These are phyloP conservation scores for Brachycybe producta DNA, from an alignment of 2,888 invertebrate genomes.

Conservation along the genomic window DNA sequence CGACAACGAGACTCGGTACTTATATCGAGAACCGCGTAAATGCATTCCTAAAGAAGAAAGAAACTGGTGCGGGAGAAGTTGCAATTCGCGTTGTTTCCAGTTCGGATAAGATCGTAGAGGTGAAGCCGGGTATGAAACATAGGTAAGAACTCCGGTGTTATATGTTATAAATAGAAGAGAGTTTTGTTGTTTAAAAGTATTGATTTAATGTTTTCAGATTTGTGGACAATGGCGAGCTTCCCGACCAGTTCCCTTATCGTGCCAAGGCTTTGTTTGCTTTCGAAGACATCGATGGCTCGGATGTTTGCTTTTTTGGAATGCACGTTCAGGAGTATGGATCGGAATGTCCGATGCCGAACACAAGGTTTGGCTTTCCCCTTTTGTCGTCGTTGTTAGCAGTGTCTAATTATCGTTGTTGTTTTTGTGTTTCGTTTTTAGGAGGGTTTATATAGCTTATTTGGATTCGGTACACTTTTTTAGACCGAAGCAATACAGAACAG, in stretches of 20 bases:
- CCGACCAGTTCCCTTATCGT: constrained; percentile 85
- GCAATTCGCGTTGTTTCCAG: constrained; percentile 95
- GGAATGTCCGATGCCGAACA: constrained; percentile 87
- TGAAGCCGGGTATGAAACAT: constrained; percentile 92
- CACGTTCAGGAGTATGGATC: constrained; percentile 99
- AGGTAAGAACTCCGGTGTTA: constrained; percentile 31
- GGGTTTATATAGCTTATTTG: constrained; percentile 97
- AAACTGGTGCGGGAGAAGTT: constrained; percentile 93
- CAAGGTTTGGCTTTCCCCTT: constrained; percentile 44
- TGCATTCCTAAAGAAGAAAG: constrained; percentile 92
- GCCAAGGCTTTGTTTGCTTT: constrained; percentile 99
- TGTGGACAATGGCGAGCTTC: constrained; percentile 73
- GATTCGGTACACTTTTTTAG: constrained; percentile 99
- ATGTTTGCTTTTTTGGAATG: constrained; percentile 99
- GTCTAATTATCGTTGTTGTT: constrained; percentile 1
- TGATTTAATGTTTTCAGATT: constrained; percentile 43
- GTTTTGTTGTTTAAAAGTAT: not conserved
- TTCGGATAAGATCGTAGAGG: constrained; percentile 95
- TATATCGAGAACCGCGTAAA: constrained; percentile 97
- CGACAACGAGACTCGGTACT: constrained; percentile 85
- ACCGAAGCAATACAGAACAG: constrained; percentile 89
- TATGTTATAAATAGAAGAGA: not conserved
- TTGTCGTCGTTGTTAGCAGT: too few species aligned
- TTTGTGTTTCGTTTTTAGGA: constrained; percentile 38
- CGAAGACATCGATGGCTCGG: constrained; percentile 95